Evolutionary conservation across 2,888 invertebrate genomes (phyloP).

Genomic region (Biston betularia): DNA sequence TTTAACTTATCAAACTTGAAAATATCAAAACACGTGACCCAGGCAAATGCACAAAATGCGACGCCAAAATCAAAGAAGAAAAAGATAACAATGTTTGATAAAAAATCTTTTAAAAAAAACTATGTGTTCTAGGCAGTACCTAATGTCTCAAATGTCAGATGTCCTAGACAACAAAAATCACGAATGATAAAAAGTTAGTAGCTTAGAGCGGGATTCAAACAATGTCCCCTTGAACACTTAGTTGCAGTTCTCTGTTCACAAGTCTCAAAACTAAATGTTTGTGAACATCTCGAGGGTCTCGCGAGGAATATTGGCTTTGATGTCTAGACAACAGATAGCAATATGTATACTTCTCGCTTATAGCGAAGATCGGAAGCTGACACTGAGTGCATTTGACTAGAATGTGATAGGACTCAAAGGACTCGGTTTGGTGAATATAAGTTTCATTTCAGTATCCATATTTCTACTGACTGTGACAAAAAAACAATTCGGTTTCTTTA

Average conservation of each 20-base stretch:
- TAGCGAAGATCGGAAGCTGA: slow-evolving; percentile 8
- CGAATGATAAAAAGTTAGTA: background rate
- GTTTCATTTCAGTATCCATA: background rate
- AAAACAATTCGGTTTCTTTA: background rate
- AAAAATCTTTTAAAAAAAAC: too few species aligned
- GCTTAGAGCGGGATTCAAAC: slow-evolving; percentile 1
- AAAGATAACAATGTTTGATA: too few species aligned
- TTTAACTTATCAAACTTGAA: too few species aligned
- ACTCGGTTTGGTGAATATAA: background rate
- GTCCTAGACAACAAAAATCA: background rate
- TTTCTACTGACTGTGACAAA: background rate
- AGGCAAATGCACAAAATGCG: too few species aligned
- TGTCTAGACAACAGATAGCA: slow-evolving; percentile 61
- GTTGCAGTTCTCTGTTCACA: slow-evolving; percentile 10
- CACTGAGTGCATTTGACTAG: slow-evolving; percentile 11
- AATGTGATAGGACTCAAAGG: slow-evolving; percentile 8
- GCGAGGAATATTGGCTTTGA: slow-evolving; percentile 52
- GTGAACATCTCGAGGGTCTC: slow-evolving; percentile 18
- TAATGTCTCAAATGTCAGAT: too few species aligned
- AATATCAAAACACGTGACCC: too few species aligned
- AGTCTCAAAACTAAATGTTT: slow-evolving; percentile 15
- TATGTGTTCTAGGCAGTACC: too few species aligned
- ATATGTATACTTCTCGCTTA: slow-evolving; percentile 42
- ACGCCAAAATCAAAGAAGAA: too few species aligned
- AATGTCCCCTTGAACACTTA: slow-evolving; percentile 8